phyloP scores from a whole-genome alignment of 2,888 invertebrate species.

The Drosophila formosana region DNA sequence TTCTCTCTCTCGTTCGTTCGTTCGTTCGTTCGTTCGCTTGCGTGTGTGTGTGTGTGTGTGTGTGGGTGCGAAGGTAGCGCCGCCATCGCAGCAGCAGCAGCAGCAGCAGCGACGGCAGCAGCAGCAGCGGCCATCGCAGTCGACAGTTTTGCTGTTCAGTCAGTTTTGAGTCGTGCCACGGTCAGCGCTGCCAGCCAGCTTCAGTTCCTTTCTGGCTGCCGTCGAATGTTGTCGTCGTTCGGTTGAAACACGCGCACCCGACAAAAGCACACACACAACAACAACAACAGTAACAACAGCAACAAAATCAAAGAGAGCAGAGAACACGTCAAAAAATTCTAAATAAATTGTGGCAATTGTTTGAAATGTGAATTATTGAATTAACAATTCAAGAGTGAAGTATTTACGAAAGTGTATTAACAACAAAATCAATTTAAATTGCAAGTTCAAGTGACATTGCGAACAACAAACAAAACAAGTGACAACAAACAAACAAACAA shows the following conservation, averaged over 20 bases:
- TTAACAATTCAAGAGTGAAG: slow-evolving; percentile 47
- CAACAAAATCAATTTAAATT: slow-evolving; percentile 8
- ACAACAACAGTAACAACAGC: slow-evolving; percentile 49
- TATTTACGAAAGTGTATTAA: slow-evolving; percentile 55
- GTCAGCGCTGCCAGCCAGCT: slow-evolving; percentile 80
- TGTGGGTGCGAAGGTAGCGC: slow-evolving; percentile 69
- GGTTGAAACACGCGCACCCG: slow-evolving; percentile 68
- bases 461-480: slow-evolving; percentile 39
- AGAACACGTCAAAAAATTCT: slow-evolving; percentile 39
- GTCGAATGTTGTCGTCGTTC: slow-evolving; percentile 85
- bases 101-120: slow-evolving; percentile 34
- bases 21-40: slow-evolving; percentile 13
- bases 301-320: slow-evolving; percentile 60
- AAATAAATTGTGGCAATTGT: neutral
- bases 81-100: slow-evolving; percentile 37
- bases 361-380: slow-evolving; percentile 23
- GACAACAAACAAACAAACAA: slow-evolving; percentile 33
- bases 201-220: slow-evolving; percentile 85
- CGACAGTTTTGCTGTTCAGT: slow-evolving; percentile 76
- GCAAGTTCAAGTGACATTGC: slow-evolving; percentile 33
- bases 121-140: slow-evolving; percentile 56
- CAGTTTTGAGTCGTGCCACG: slow-evolving; percentile 82
- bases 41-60: slow-evolving; percentile 22
- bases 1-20: slow-evolving; percentile 20
- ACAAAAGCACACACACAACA: slow-evolving; percentile 5